Evolutionary conservation across 2,113 vertebrate species (phyloP).

Genomic region (Stictonetta naevosa): DNA sequence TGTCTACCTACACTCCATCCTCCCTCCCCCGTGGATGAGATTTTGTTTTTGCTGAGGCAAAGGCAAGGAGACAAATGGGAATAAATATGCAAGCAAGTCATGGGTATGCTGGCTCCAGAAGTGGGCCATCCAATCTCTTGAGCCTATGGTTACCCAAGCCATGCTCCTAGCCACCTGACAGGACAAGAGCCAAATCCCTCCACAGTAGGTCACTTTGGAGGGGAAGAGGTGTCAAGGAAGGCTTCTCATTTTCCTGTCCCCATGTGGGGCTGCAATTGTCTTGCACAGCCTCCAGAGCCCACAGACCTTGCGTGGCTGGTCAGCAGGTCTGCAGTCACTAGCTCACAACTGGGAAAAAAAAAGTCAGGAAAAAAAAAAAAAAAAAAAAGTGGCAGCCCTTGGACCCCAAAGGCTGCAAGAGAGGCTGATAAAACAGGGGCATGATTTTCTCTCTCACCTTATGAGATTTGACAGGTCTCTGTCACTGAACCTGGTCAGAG

Average conservation of each 20-base stretch:
- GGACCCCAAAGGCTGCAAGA: neutral
- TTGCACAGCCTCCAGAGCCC: neutral
- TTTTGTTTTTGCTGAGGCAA: neutral
- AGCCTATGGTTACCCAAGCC: neutral
- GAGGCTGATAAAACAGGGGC: neutral
- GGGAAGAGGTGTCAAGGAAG: no score
- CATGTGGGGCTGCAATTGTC: neutral
- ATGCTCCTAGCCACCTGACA: neutral
- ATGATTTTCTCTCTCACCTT: neutral
- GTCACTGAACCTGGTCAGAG: neutral
- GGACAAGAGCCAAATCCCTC: neutral
- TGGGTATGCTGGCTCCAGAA: neutral
- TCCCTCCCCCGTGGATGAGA: neutral
- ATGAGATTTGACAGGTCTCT: neutral
- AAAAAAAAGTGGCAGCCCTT: neutral
- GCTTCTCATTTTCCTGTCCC: neutral
- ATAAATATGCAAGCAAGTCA: neutral
- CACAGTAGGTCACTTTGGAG: neutral
- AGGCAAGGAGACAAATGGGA: neutral
- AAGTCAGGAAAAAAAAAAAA: no score
- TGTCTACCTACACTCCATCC: neutral
- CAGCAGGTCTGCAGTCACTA: neutral
- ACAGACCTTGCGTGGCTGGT: fast-evolving
- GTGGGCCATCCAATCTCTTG: neutral
- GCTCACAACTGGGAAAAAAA: neutral